A percentile compares a stretch with the other conserved stretches of the same genome.
These are phyloP conservation scores for Noctua fimbriata DNA, from an alignment of 2,888 invertebrate species.

Conservation along the genomic window DNA sequence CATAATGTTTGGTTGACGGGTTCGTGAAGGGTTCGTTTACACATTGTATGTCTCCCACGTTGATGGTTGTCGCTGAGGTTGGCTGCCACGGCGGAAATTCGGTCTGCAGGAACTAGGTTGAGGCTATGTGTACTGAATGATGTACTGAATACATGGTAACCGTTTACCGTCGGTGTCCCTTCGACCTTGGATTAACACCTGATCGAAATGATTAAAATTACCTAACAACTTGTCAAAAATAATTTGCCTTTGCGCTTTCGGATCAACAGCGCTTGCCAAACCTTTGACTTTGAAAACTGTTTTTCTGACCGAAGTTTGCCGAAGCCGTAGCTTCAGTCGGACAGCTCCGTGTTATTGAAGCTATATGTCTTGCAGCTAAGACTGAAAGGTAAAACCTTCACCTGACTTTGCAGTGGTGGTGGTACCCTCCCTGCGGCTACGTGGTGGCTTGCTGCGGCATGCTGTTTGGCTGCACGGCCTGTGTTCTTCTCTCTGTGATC, in stretches of 20 bases:
- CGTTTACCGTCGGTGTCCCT: too few relatives aligned
- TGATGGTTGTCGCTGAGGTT: too few relatives aligned
- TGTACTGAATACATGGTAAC: too few relatives aligned
- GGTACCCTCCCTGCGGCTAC: conserved; percentile 70
- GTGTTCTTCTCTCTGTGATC: conserved; percentile 54
- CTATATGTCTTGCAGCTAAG: neutral
- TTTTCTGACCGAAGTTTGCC: neutral
- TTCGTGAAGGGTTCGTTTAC: too few relatives aligned
- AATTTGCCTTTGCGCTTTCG: too few relatives aligned
- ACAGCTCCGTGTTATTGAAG: neutral
- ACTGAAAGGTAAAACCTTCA: neutral
- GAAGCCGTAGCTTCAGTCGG: neutral
- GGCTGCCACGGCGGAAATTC: too few relatives aligned
- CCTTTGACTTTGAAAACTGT: neutral
- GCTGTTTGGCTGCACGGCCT: conserved; percentile 62
- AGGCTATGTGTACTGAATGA: too few relatives aligned
- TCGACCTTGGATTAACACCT: neutral
- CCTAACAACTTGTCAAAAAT: too few relatives aligned
- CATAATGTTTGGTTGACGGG: too few relatives aligned
- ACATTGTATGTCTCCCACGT: too few relatives aligned
- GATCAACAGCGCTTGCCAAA: neutral
- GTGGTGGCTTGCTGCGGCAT: conserved; percentile 62
- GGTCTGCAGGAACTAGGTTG: too few relatives aligned
- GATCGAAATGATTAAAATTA: neutral
- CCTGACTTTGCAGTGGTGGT: conserved; percentile 68